These are phyloP conservation scores for Neolamprologus caudopunctatus DNA, from an alignment of 2,113 vertebrate genomes.

Conservation along the genomic window DNA sequence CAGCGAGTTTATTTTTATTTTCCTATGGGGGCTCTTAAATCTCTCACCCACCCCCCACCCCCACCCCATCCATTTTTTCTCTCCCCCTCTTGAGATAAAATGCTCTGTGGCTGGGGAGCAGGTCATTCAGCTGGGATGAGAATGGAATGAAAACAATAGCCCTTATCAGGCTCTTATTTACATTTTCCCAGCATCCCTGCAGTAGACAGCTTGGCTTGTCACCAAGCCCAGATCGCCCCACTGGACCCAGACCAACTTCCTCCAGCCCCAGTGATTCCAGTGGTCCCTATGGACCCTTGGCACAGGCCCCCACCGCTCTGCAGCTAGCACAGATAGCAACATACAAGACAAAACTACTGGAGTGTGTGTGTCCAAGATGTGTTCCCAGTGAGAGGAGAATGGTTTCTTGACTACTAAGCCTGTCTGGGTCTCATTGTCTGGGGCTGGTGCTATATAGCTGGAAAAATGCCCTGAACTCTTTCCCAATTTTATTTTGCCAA, in stretches of 20 bases:
- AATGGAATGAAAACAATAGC: constrained; percentile 87
- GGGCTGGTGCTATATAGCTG: constrained; percentile 37
- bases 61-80: constrained; percentile 45
- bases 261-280: constrained; percentile 59
- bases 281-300: constrained; percentile 64
- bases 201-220: constrained; percentile 63
- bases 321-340: constrained; percentile 59
- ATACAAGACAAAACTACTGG: constrained; percentile 68
- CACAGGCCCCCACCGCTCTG: constrained; percentile 51
- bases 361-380: constrained; percentile 55
- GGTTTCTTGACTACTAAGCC: constrained; percentile 57
- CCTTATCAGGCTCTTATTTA: constrained; percentile 81
- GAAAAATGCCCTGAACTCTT: constrained; percentile 25
- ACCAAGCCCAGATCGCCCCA: constrained; percentile 62
- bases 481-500: constrained; percentile 3
- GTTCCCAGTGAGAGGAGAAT: constrained; percentile 55
- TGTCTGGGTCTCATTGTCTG: constrained; percentile 53
- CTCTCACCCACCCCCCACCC: constrained; percentile 45
- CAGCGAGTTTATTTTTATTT: constrained; percentile 70
- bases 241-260: constrained; percentile 67
- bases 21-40: constrained; percentile 57
- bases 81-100: constrained; percentile 68
- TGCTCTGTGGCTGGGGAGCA: constrained; percentile 65
- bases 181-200: constrained; percentile 76
- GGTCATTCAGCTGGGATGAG: constrained; percentile 77